Base-by-base conservation (phyloP, 2,113 vertebrate genomes). In the Tamias sibiricus region DNA sequence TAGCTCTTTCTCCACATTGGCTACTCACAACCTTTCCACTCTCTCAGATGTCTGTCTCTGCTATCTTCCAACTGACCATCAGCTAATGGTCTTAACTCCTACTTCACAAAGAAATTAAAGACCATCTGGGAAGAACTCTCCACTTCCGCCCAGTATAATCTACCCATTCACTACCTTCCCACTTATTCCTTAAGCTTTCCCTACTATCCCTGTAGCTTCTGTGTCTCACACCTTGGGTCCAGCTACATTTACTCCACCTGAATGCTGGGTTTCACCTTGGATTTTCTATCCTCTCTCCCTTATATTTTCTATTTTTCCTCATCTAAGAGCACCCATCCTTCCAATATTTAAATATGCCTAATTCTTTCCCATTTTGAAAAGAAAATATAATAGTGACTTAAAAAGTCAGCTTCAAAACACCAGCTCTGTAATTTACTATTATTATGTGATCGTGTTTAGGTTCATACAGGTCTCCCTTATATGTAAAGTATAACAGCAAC, bases 31-130 rank as follows among this genome's bases (percentile, higher is more conserved):
- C 1, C 26, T 87, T 71, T 68, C 8, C 52, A 24, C 37, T 32
- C 16, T 72, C 40, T 82, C 74, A 57, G 30, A 74, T 74, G 30
- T 69, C 52, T 54, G 92, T 8, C 8, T 6, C 32, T 8, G 4
- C 14, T 47, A 13, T 42, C 71, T 85, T 77, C 16, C 11, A n/a
- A 16, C 19, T 74, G 32, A 80, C 22, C 44, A 42, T 22, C 13
- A 44, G 20, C 76, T 80, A 3, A 16, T 20, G 6, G 11, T 26
- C 49, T 54, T 32, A 77, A 28, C 9, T 79, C 6, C 14, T 82
- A 44, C 26, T 94, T 87, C 32, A 86, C 49, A 90, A 62, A 93
- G 72, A 94, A 92, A 62, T 19, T 20, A 20, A 82, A 93, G 69
- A 66, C 2, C 30, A 81, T 80, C 2, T 4, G 0, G 42, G 16